Conservation (phyloP, 2,888 invertebrate genomes). For the Thereva unica region DNA sequence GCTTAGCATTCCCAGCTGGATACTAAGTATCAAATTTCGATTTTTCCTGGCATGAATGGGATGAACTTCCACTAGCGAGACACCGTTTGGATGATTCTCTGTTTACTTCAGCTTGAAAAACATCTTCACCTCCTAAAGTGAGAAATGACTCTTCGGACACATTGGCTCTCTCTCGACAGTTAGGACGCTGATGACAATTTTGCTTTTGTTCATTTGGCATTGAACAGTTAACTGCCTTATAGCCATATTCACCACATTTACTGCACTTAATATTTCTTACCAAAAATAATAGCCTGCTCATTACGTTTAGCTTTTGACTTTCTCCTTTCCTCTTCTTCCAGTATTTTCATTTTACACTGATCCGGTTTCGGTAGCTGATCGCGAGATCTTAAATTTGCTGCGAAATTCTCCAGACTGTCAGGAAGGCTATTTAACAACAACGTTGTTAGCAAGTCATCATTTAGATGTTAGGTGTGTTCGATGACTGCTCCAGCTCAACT, state of each 20-base stretch:
- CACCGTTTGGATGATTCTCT: conserved; percentile 3
- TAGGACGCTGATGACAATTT: neutral
- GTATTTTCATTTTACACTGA: conserved; percentile 3
- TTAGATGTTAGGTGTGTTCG: no score
- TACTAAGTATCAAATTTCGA: neutral
- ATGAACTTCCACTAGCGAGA: conserved; percentile 13
- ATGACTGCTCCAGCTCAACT: no score
- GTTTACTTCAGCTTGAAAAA: conserved; percentile 1
- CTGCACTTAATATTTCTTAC: neutral
- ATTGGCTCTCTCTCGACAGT: neutral
- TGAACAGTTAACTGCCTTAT: conserved; percentile 4
- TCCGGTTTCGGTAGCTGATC: conserved; percentile 1
- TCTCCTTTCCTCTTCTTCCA: neutral
- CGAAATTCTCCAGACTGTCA: conserved; percentile 1
- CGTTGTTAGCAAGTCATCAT: conserved; percentile 3
- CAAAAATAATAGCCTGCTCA: conserved; percentile 3
- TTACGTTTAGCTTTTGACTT: conserved; percentile 7
- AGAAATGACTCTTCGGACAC: neutral
- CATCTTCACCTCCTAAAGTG: conserved; percentile 1
- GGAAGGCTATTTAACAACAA: conserved; percentile 5
- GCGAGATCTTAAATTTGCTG: conserved; percentile 3
- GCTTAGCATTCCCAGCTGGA: conserved; percentile 8
- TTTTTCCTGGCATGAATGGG: neutral
- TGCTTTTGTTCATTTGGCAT: neutral
- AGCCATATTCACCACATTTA: conserved; percentile 5